phyloP scores from a whole-genome alignment of 2,888 invertebrate species.

The Gerris lacustris region DNA sequence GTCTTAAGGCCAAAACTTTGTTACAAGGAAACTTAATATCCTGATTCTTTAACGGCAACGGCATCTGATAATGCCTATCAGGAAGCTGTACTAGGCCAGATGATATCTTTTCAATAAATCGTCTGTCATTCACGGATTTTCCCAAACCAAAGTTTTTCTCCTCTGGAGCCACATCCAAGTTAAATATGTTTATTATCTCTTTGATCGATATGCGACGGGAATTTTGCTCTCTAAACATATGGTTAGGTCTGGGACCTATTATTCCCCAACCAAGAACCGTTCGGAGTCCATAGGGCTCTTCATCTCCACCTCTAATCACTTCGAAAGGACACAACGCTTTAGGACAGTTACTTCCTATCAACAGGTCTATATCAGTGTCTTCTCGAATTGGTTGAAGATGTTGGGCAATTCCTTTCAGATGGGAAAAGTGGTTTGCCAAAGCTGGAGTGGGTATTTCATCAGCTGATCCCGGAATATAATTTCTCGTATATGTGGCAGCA shows the following conservation, averaged over 20 bases:
- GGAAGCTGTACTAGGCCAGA: neutral
- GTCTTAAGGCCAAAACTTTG: neutral
- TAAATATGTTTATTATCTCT: neutral
- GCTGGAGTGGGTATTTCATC: neutral
- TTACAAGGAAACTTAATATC: neutral
- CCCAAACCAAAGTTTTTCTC: neutral
- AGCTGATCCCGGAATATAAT: neutral
- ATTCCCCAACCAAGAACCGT: neutral
- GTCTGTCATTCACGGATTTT: neutral
- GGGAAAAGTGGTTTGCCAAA: neutral
- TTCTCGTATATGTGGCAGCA: neutral
- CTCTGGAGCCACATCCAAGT: neutral
- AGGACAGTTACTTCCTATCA: neutral
- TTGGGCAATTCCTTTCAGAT: neutral
- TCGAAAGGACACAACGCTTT: neutral
- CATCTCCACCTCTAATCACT: neutral
- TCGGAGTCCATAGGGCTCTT: neutral
- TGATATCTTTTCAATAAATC: neutral
- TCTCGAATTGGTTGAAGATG: constrained; percentile 3
- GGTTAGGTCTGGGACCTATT: neutral
- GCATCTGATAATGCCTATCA: neutral
- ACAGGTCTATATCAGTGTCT: neutral
- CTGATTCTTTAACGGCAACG: neutral
- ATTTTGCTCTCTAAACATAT: neutral
- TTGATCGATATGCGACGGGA: neutral